Conservation (phyloP, 2,797 vertebrate genomes). For the Argyrosomus regius region DNA sequence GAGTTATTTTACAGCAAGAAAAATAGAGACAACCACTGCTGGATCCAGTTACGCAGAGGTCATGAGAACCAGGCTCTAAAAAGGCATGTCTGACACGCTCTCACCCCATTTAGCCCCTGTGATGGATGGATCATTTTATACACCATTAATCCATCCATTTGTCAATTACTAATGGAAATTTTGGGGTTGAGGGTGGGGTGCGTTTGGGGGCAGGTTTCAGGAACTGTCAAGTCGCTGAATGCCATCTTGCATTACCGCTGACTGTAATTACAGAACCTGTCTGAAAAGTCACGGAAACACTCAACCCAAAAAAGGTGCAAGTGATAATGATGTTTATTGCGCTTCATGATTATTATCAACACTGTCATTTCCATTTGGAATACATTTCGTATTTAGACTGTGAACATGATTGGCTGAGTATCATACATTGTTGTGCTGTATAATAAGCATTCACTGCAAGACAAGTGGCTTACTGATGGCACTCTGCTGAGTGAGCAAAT, state of each 20-base stretch:
- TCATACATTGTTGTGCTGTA: constrained; percentile 38
- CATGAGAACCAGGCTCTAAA: constrained; percentile 53
- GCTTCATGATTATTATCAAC: constrained; percentile 47
- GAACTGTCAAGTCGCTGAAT: constrained; percentile 65
- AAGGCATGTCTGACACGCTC: constrained; percentile 63
- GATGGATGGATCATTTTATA: constrained; percentile 82
- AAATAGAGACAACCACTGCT: constrained; percentile 21
- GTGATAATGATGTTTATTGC: constrained; percentile 55
- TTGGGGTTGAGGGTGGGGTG: constrained; percentile 36
- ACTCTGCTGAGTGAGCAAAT: constrained; percentile 52
- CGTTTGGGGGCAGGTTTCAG: constrained; percentile 49
- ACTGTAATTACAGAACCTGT: constrained; percentile 68
- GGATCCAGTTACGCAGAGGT: constrained; percentile 53
- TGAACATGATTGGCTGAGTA: constrained; percentile 40
- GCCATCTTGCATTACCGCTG: constrained; percentile 70
- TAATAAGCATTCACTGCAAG: constrained; percentile 42
- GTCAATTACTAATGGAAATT: constrained; percentile 81
- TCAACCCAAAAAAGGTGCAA: constrained; percentile 22
- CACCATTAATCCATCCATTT: constrained; percentile 81
- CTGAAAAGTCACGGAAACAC: constrained; percentile 42
- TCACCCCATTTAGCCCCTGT: constrained; percentile 70
- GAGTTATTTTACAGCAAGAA: neutral
- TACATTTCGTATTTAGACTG: constrained; percentile 40
- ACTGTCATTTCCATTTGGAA: constrained; percentile 45
- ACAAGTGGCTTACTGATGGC: constrained; percentile 55